Conservation (phyloP, 2,113 vertebrate species). For the Dipodomys merriami region DNA sequence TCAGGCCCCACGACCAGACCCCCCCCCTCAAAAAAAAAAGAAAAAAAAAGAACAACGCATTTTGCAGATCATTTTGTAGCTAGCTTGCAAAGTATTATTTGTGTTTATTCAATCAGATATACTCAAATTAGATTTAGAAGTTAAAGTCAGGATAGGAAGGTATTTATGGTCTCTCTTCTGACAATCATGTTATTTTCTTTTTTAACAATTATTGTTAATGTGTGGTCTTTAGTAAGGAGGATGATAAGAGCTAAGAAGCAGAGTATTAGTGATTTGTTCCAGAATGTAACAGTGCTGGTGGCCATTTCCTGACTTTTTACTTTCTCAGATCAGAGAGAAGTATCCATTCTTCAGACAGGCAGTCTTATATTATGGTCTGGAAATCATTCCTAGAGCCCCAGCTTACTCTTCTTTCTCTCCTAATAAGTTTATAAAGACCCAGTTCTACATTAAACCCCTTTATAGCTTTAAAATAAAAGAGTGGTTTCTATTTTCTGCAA, state of each 20-base stretch:
- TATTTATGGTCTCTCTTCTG: background rate
- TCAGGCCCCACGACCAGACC: no score
- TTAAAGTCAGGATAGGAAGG: background rate
- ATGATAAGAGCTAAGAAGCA: background rate
- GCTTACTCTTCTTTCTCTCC: background rate
- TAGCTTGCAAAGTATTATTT: background rate
- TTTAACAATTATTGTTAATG: background rate
- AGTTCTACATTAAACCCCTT: background rate
- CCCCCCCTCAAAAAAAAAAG: no score
- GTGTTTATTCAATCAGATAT: background rate
- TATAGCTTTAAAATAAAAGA: constrained; percentile 36
- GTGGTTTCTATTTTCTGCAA: constrained; percentile 54
- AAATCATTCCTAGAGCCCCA: background rate
- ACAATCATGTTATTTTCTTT: background rate
- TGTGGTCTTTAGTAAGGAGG: background rate
- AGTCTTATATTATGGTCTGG: background rate
- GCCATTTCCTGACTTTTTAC: background rate
- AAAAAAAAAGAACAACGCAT: background rate
- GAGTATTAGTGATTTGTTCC: background rate
- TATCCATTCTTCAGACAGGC: background rate
- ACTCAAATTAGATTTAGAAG: background rate
- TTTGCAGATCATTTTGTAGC: background rate
- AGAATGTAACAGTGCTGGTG: no score
- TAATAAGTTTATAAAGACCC: background rate
- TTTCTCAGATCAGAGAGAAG: background rate